Evolutionary conservation across 2,797 vertebrate species (phyloP).

Genomic region (Falco columbarius): DNA sequence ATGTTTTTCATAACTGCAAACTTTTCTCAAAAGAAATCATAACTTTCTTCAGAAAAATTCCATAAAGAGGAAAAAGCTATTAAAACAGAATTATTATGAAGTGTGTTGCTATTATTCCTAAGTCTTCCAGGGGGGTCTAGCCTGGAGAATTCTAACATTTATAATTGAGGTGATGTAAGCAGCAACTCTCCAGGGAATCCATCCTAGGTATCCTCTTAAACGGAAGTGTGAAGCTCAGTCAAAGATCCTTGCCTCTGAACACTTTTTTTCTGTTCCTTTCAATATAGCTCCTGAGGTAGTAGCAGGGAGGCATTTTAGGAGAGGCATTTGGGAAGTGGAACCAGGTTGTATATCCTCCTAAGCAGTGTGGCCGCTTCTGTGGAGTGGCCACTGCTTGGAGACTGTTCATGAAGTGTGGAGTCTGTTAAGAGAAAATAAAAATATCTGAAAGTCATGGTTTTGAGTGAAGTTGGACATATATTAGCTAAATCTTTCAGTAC

Average conservation of each 20-base stretch:
- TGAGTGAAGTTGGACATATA: not conserved
- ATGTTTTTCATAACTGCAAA: not conserved
- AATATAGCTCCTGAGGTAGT: not conserved
- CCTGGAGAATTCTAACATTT: not conserved
- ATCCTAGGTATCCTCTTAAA: not conserved
- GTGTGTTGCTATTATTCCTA: not conserved
- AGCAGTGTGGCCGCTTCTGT: not conserved
- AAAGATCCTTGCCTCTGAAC: not conserved
- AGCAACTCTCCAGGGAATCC: not conserved
- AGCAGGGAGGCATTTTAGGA: not conserved
- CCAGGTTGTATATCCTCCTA: not conserved
- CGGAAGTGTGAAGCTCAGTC: not conserved
- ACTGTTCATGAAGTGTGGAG: not conserved
- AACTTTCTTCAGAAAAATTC: not conserved
- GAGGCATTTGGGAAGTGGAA: not conserved
- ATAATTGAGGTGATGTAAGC: not conserved
- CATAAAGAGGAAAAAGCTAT: not conserved
- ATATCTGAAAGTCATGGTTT: rapidly evolving
- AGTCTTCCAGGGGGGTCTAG: not conserved
- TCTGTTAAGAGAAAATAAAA: not conserved
- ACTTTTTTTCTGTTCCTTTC: not conserved
- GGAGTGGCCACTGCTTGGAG: not conserved
- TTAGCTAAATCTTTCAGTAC: not conserved
- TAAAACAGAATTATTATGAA: not conserved
- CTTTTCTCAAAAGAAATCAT: not conserved